Percentiles rank a stretch among this genome's conserved stretches.
Conservation (phyloP, 2,113 vertebrate species). For the Gnathonemus longibarbis region DNA sequence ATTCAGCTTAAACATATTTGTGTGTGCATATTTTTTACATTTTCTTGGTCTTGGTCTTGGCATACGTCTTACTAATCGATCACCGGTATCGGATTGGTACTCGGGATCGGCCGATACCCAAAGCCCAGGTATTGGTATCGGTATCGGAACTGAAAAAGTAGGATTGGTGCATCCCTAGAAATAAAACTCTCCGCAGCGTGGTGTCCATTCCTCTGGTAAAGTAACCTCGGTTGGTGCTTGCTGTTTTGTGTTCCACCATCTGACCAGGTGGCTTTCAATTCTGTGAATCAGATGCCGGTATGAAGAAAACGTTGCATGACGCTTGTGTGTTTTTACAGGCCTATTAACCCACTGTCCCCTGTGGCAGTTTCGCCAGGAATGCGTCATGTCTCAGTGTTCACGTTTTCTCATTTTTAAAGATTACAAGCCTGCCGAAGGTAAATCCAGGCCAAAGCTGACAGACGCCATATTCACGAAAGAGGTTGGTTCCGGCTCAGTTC, state of each 20-base stretch:
- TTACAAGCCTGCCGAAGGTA: slow-evolving; percentile 47
- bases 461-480: slow-evolving; percentile 56
- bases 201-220: background rate
- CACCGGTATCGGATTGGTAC: too few species aligned
- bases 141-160: too few species aligned
- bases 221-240: background rate
- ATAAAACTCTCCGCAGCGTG: background rate
- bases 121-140: too few species aligned
- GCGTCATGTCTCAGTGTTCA: background rate
- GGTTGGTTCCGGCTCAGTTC: slow-evolving; percentile 27
- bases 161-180: background rate
- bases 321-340: background rate
- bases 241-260: background rate
- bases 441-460: slow-evolving; percentile 58
- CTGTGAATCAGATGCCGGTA: background rate
- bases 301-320: background rate
- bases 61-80: too few species aligned
- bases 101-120: too few species aligned
- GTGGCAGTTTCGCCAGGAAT: background rate
- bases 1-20: too few species aligned
- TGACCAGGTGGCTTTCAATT: background rate
- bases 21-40: too few species aligned
- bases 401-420: slow-evolving; percentile 40
- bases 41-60: too few species aligned
- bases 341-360: background rate